Evolutionary conservation across 2,113 vertebrate genomes (phyloP), one percentile per base, ranked within the genome.

Genomic region (Pachyramphus minor): DNA sequence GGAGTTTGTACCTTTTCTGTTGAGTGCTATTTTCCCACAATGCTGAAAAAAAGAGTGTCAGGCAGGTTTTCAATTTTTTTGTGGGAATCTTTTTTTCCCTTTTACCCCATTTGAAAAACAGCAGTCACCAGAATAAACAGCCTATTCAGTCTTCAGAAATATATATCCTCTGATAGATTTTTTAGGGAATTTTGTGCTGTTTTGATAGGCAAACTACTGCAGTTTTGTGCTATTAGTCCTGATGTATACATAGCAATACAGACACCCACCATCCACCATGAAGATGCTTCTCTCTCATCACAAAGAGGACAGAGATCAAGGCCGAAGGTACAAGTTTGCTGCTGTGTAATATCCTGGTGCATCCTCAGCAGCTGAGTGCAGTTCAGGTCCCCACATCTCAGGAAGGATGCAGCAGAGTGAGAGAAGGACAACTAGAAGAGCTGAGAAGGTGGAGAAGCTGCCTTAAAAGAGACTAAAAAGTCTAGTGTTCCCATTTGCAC

Each of bases 101-200:
- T 75, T 85, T 56, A 50, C 9, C 14, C 45, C 67, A 84, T 91
- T 76, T 93, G 72, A 63, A 84, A 91, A 93, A 79, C 45, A 90
- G 53, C 84, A 95, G 35, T 47, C 67, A 82, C 31, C 56, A 71
- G 59, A 72, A 76, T 50, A 87, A 96, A 85, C 27, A 24, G 49
- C 41, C 87, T 44, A 67, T 73, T 76, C 53, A 45, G 18, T 60
- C 52, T 71, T 71, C 28, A 74, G 73, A 47, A 80, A 42, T 33
- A 89, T 37, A 44, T 25, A 87, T n/a, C 16, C 7, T 12, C n/a
- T 41, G 35, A 68, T 17, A 86, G 50, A 59, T 71, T 78, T 96
- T 87, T 71, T 37, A 41, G 50, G 37, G 41, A 64, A 23, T 91
- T 84, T 72, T 78, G 20, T 82, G 30, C 73, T 64, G 17, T 42